Evolutionary conservation across 2,888 invertebrate species (phyloP).

Genomic region (Pristionchus mayeri): DNA sequence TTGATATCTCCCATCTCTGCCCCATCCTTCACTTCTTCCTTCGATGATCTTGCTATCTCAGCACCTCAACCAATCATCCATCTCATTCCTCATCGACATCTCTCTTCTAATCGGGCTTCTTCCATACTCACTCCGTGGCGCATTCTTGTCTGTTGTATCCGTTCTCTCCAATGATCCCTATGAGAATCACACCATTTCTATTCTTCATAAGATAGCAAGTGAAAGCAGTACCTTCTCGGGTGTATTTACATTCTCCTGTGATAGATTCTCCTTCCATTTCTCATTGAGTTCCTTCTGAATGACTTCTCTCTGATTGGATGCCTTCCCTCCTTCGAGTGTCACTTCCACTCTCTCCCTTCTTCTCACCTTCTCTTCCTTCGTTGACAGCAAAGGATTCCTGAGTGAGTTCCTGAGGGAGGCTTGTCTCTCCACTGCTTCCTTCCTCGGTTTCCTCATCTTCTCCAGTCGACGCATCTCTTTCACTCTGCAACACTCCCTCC

Average conservation of each 20-base stretch:
- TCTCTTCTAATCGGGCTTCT: background rate
- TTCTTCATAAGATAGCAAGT: too few species aligned
- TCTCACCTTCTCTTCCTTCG: constrained; percentile 17
- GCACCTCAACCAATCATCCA: background rate
- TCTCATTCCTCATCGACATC: too few species aligned
- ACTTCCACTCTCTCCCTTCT: background rate
- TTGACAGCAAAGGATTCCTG: background rate
- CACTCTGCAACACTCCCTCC: background rate
- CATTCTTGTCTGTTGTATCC: constrained; percentile 24
- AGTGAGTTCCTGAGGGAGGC: background rate
- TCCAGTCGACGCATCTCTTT: constrained; percentile 22
- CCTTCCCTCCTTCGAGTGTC: background rate
- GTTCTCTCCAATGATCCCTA: background rate
- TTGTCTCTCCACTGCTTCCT: background rate
- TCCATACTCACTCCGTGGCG: background rate
- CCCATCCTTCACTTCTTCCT: background rate
- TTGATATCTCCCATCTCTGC: constrained; percentile 12
- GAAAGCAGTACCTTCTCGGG: constrained; percentile 31
- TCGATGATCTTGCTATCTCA: background rate
- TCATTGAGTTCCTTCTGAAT: background rate
- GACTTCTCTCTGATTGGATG: too few species aligned
- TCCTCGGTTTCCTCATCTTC: background rate
- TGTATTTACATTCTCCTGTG: background rate
- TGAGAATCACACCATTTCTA: too few species aligned
- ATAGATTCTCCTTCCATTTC: background rate